Evolutionary conservation across 2,797 vertebrate genomes (phyloP).

Genomic region (Lateolabrax maculatus): DNA sequence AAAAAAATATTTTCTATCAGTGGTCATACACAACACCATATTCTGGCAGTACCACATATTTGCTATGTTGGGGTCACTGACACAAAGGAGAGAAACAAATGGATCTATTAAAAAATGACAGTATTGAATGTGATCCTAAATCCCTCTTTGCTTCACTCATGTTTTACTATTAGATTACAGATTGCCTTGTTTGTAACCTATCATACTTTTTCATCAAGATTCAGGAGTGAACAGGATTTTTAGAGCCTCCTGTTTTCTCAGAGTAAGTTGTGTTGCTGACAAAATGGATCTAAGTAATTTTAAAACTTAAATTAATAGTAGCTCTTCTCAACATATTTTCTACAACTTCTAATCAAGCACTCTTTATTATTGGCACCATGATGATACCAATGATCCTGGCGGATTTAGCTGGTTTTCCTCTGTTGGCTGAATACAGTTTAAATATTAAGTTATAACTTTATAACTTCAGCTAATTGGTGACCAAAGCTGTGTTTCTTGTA

Average conservation of each 20-base stretch:
- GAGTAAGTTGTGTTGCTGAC: background rate
- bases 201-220: too few relatives aligned
- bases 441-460: background rate
- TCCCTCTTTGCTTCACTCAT: too few relatives aligned
- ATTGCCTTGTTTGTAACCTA: too few relatives aligned
- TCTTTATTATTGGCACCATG: background rate
- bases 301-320: too few relatives aligned
- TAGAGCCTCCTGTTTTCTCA: background rate
- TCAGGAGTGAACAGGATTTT: background rate
- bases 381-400: too few relatives aligned
- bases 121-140: too few relatives aligned
- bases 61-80: background rate
- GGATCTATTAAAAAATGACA: too few relatives aligned
- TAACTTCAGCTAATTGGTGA: background rate
- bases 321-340: background rate
- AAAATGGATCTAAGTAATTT: too few relatives aligned
- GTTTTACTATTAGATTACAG: too few relatives aligned
- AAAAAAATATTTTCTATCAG: background rate
- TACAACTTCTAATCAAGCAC: background rate
- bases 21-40: background rate
- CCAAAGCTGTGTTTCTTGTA: background rate
- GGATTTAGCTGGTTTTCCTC: too few relatives aligned
- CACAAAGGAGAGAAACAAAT: background rate
- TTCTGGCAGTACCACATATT: background rate
- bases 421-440: too few relatives aligned